phyloP scores from a whole-genome alignment of 2,113 vertebrate species.

The Empidonax alnorum region DNA sequence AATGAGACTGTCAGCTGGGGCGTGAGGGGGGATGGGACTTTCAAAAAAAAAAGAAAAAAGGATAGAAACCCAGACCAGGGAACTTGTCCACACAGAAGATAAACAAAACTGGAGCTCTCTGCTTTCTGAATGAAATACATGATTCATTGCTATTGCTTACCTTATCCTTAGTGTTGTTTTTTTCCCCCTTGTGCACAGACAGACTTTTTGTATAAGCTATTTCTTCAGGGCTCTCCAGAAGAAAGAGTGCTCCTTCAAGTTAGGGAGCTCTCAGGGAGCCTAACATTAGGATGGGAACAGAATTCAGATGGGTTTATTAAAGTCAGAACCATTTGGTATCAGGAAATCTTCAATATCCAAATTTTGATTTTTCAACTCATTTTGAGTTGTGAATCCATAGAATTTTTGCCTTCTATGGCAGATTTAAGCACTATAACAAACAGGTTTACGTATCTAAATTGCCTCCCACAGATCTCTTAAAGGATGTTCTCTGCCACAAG shows the following conservation, averaged over 20 bases:
- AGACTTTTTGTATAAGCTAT: neutral
- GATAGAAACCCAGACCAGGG: neutral
- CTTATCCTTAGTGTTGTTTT: neutral
- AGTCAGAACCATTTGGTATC: neutral
- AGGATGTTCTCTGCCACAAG: neutral
- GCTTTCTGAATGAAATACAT: neutral
- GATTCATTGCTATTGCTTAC: neutral
- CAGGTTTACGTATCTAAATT: neutral
- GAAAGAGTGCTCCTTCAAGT: neutral
- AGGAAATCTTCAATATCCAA: neutral
- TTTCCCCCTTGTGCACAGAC: neutral
- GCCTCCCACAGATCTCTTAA: neutral
- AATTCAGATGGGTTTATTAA: neutral
- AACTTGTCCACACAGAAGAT: neutral
- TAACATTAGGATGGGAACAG: neutral
- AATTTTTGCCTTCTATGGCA: neutral
- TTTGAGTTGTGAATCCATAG: neutral
- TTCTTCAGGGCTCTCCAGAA: neutral
- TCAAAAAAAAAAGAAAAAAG: neutral
- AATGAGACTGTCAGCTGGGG: conserved; percentile 29
- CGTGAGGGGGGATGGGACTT: neutral
- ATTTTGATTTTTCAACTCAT: neutral
- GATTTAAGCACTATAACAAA: neutral
- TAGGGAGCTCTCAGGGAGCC: neutral
- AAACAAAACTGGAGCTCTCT: neutral